Base-by-base conservation (phyloP, 2,113 vertebrate species). In the Bagarius yarrelli region DNA sequence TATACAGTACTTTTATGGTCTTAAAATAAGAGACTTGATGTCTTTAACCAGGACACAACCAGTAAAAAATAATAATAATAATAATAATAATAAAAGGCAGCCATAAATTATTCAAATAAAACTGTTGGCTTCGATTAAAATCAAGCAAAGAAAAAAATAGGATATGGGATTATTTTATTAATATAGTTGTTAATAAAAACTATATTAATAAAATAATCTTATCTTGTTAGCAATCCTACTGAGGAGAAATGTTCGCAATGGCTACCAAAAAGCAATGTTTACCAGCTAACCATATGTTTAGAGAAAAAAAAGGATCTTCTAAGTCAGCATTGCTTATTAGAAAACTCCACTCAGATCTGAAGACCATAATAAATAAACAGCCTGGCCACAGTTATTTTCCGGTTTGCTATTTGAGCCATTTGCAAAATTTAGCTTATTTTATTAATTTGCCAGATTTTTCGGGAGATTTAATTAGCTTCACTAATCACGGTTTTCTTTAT, bases 401-500 rank as follows among this genome's bases (percentile, higher is more conserved):
- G 21, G 36, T 21, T 71, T 30, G 6, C 23, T 52, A 71, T 19
- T 52, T 53, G n/a, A 8, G 23, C 13, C 36, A 25, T 67, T 67
- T 5, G 9, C 21, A 69, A 16, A 12, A 53, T 50, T 52, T 40
- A 23, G 27, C 67, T 25, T 70, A 70, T 15, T 23, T 21, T 64
- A 27, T 9, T 52, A 32, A 16, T 14, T 25, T 77, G n/a, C n/a
- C n/a, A n/a, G n/a, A 15, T 61, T 18, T 78, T 30, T 32, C 23
- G 11, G 47, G n/a, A n/a, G 25, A 14, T 18, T 30, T 8, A 18
- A 71, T 30, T 52, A 52, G 11, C 5, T 23, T 71, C 16, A 47
- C 18, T 47, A 71, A 30, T 12, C 60, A 66, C n/a, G 21, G 27
- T 61, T 71, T 59, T 79, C 16, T n/a, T 79, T 19, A 18, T 79